Base-by-base conservation (phyloP, 2,113 vertebrate genomes). In the Oryctolagus cuniculus region DNA sequence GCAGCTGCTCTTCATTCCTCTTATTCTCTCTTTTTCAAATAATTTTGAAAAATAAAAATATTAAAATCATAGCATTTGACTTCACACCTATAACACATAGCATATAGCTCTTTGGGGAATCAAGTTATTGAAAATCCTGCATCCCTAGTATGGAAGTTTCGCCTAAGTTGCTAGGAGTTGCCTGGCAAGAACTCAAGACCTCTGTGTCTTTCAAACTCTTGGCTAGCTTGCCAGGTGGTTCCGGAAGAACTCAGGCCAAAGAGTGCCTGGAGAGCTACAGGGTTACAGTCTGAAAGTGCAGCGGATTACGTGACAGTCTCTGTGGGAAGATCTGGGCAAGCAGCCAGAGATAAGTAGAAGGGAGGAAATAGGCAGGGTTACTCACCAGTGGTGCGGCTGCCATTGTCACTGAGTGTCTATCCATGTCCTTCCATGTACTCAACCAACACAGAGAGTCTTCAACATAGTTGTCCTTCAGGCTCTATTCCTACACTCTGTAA, bases 361-460 rank as follows among this genome's bases (percentile, higher is more conserved):
- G 16, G 7, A 61, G 2, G 61, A 79, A 86, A 63, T 1, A 25
- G 4, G 19, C 97, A 95, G 97, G 97, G 98, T 98, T 97, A 98
- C 96, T 98, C 97, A 98, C 97, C 97, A 96, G 97, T 95, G 96
- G 97, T 0, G 96, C 96, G 95, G 97, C 98, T 96, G 97, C 96
- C 97, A 97, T 98, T 98, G 95, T 96, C 97, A 97, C 95, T 96
- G 98, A 98, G 95, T 97, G 93, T 92, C 98, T 97, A 97, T 97
- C 97, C 98, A 98, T 53, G 97, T 97, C 98, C 98, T 96, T 97
- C 98, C 97, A 97, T 98, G 96, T 98, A 97, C 83, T 98, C 98
- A 93, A 96, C 91, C 82, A 98, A 96, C 98, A 98, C 1, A 97
- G 98, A 97, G 97, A 98, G 85, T 98, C 97, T 97, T 98, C 97